Conservation (phyloP, 2,113 vertebrate species). For the Oceanites oceanicus region DNA sequence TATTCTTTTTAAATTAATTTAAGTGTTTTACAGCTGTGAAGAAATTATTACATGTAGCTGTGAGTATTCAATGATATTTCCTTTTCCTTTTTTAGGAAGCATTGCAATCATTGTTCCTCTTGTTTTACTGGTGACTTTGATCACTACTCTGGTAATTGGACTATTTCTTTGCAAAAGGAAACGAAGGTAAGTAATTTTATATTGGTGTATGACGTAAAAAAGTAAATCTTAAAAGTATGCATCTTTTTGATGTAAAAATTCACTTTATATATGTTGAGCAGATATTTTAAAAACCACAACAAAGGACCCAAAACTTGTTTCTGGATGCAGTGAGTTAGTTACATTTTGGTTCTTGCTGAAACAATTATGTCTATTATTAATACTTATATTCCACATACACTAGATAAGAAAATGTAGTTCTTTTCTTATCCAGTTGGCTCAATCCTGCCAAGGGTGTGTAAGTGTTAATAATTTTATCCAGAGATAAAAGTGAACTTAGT, state of each 20-base stretch:
- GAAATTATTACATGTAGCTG: background rate
- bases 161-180: constrained; percentile 93
- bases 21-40: background rate
- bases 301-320: background rate
- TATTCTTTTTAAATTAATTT: background rate
- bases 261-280: background rate
- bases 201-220: background rate
- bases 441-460: background rate
- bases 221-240: background rate
- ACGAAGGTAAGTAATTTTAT: constrained; percentile 80
- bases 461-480: background rate
- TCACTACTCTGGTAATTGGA: constrained; percentile 90
- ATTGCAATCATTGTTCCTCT: constrained; percentile 97
- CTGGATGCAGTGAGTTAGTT: background rate
- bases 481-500: background rate
- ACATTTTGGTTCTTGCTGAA: background rate
- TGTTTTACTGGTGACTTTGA: constrained; percentile 90
- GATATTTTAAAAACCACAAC: background rate
- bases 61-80: background rate
- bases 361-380: background rate
- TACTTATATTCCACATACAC: background rate
- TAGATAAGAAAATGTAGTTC: background rate
- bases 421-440: background rate
- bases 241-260: background rate
- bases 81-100: constrained; percentile 81